A percentile compares a stretch with the other conserved stretches of the same genome.
Evolutionary conservation across 1,140 invertebrate genomes (phyloP).

Genomic region (Batillaria attramentaria): DNA sequence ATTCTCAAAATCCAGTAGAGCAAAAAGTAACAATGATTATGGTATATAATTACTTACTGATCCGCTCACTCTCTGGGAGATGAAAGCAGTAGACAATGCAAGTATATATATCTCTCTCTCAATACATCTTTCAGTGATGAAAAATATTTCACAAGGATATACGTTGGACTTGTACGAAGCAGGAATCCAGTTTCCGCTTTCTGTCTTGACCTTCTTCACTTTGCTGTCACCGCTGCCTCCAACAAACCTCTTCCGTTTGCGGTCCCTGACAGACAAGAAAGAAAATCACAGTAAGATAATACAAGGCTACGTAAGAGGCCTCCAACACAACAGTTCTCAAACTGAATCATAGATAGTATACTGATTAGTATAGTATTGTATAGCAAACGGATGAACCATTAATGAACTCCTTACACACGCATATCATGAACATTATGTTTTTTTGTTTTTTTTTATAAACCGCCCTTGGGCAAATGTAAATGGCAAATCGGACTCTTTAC

Average conservation of each 20-base stretch:
- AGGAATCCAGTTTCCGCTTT: constrained; percentile 94
- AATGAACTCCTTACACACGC: too few relatives aligned
- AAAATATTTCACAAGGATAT: constrained; percentile 75
- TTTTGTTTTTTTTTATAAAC: too few relatives aligned
- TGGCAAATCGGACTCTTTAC: too few relatives aligned
- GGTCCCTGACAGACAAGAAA: constrained; percentile 77
- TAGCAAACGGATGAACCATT: too few relatives aligned
- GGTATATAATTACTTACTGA: background rate
- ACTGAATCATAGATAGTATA: too few relatives aligned
- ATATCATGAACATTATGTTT: too few relatives aligned
- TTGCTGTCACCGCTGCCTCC: constrained; percentile 76
- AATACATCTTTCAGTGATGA: background rate
- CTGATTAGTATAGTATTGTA: too few relatives aligned
- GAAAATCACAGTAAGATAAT: background rate
- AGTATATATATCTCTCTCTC: background rate
- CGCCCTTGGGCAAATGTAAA: too few relatives aligned
- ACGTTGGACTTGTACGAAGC: constrained; percentile 93
- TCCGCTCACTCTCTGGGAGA: background rate
- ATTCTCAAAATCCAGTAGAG: too few relatives aligned
- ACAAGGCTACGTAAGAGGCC: too few relatives aligned
- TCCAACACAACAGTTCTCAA: too few relatives aligned
- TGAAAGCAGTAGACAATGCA: background rate
- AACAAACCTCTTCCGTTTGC: constrained; percentile 95
- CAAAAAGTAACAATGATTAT: background rate
- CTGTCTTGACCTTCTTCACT: constrained; percentile 90